These are phyloP conservation scores for Phocides pigmalion DNA, from an alignment of 1,140 invertebrate species.

Conservation along the genomic window DNA sequence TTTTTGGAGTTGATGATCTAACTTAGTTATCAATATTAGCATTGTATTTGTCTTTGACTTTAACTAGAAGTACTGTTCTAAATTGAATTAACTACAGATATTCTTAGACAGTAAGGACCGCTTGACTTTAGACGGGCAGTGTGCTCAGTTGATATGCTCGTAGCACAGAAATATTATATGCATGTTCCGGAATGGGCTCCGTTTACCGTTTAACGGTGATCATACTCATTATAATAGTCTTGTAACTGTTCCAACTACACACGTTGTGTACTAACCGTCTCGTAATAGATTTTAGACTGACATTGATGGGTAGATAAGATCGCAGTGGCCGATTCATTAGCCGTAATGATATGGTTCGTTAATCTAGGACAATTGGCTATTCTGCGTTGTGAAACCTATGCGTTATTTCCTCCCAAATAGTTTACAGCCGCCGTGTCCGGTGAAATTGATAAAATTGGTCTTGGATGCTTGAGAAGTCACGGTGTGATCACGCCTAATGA, in stretches of 20 bases:
- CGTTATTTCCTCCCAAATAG: conserved; percentile 53
- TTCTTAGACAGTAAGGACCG: no score
- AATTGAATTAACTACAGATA: no score
- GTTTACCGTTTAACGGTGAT: conserved; percentile 6
- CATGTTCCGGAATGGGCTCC: no score
- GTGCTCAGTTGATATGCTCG: not conserved
- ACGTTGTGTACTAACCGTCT: conserved; percentile 42
- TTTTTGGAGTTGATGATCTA: no score
- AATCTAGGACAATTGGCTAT: conserved; percentile 76
- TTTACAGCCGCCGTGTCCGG: conserved; percentile 51
- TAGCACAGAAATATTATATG: not conserved
- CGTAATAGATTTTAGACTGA: conserved; percentile 72
- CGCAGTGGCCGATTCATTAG: conserved; percentile 69
- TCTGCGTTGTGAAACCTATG: conserved; percentile 55
- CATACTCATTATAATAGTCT: conserved; percentile 20
- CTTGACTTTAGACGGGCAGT: no score
- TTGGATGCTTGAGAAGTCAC: conserved; percentile 42
- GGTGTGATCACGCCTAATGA: conserved; percentile 37
- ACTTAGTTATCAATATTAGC: no score
- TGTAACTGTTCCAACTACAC: conserved; percentile 5
- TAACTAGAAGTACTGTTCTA: no score
- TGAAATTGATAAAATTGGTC: conserved; percentile 58
- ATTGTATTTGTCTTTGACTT: no score
- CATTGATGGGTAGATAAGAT: conserved; percentile 74
- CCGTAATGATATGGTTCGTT: conserved; percentile 80